Evolutionary conservation across 1,140 invertebrate species (phyloP), one percentile per base, ranked within the genome.

Genomic region (Alviniconcha marisindica): DNA sequence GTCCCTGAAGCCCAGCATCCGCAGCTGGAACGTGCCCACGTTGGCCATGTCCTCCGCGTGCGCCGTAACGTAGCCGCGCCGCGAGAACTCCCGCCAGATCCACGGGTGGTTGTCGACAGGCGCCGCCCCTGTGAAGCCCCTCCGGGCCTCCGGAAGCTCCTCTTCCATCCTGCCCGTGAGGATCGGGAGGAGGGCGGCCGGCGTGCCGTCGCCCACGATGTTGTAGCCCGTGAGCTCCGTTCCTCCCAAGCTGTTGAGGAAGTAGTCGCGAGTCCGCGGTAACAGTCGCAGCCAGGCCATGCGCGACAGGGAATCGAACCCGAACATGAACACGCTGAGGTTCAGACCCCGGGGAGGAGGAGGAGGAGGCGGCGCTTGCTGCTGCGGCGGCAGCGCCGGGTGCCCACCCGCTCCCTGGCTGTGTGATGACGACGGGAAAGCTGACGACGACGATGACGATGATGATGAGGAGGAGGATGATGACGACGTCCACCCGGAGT

Each of bases 171-270:
- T 96, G 7, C 95, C 95, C 0, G 97, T 98, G 0, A 99, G 93
- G 69, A 99, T 96, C 0, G 98, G 98, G 56, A 98, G 97, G 31
- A 98, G 92, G 0, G 98, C 97, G 88, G 98, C 97, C 0, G 97
- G 97, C 0, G 98, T 99, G 0, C 98, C 98, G 93, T 99, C 98
- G 0, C 98, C 98, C 2, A 99, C 96, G 81, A 98, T 98, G 89
- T 98, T 98, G 87, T 97, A 97, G 80, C 97, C 96, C 89, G 97
- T 94, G 0, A 98, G 91, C 10, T 97, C 94, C 21, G 95, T 93
- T 5, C 95, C 95, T 36, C 95, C 93, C n/a, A 98, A 91, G 14
- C 93, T 91, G 21, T 97, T 93, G 0, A 94, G 96, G 42, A 99
- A 93, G 90, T 96, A 97, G 36, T 95, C 93, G 88, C 97, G 96